Base-by-base conservation (phyloP, 2,113 vertebrate species). In the Acanthochromis polyacanthus region DNA sequence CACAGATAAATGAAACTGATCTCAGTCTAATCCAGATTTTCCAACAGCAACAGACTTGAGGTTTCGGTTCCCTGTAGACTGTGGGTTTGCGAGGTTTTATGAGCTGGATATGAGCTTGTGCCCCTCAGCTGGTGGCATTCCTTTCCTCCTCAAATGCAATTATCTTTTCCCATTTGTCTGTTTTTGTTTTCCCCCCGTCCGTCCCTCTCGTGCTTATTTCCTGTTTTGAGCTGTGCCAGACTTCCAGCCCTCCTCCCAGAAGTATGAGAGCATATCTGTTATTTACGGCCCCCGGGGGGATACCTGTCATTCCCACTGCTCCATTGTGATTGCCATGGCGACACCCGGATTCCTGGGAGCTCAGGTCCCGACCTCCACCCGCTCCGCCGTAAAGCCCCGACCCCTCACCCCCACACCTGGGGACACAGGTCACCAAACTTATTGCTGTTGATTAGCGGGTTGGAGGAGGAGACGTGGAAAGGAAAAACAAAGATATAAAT, bases 251-350 rank as follows among this genome's bases (percentile, higher is more conserved):
- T 14, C 43, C 76, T 23, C n/a, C 10, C 60, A 70, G 75, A 84
- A 81, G 75, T 80, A 89, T 78, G 80, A 80, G 86, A 80, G 85
- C 71, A 70, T 92, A 92, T 91, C 82, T 91, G 85, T 85, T 94
- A 90, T 92, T 91, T 94, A 89, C 91, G 56, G 86, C 84, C 91
- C 89, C 87, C 56, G 48, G 89, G 93, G 7, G 93, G 87, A 79
- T 93, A 92, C 91, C 92, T 93, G 93, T 93, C 92, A 91, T 91
- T 88, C 89, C 71, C 88, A 25, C 68, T n/a, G 63, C 88, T 85
- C 84, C 82, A 69, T 85, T 84, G 82, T 91, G 91, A 93, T 91
- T 73, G 65, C 90, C 81, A 86, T 85, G 88, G 91, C 57, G 81
- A 94, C 90, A 91, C 88, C 88, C 80, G 63, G 88, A 94, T 94